These are phyloP conservation scores for Stegastes partitus DNA, from an alignment of 2,113 vertebrate genomes.

Conservation along the genomic window DNA sequence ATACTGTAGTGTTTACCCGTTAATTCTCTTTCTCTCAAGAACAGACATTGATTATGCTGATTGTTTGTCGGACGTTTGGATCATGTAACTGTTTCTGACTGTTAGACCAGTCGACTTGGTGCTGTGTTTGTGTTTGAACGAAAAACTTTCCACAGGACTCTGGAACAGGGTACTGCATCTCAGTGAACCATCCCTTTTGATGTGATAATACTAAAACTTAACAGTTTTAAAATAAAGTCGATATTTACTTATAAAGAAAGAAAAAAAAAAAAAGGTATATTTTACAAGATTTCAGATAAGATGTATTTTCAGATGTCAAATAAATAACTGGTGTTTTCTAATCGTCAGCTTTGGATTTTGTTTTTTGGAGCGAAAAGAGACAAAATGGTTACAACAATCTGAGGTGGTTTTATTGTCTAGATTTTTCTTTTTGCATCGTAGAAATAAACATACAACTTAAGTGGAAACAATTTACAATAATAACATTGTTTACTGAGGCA, in stretches of 20 bases:
- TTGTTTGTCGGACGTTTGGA: conserved; percentile 28
- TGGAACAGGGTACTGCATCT: conserved; percentile 73
- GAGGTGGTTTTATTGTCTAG: no score
- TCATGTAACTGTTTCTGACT: conserved; percentile 46
- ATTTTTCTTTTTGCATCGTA: no score
- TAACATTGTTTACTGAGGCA: no score
- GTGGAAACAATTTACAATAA: no score
- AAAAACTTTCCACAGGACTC: conserved; percentile 62
- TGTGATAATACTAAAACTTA: conserved; percentile 75
- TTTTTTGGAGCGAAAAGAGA: neutral
- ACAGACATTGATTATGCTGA: conserved; percentile 43
- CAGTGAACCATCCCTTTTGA: conserved; percentile 78
- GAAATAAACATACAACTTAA: no score
- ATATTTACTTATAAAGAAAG: conserved; percentile 76
- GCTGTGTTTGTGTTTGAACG: conserved; percentile 63
- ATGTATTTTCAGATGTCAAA: conserved; percentile 84
- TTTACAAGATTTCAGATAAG: conserved; percentile 77
- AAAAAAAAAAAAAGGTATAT: conserved; percentile 72
- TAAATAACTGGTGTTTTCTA: conserved; percentile 80
- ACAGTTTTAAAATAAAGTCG: conserved; percentile 65
- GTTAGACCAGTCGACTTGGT: conserved; percentile 39
- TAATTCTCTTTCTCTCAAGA: conserved; percentile 43
- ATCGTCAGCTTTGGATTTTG: conserved; percentile 19
- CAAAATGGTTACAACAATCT: no score
- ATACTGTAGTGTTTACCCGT: conserved; percentile 44